phyloP scores from a whole-genome alignment of 2,797 vertebrate genomes.

The Amphiprion clarkii region DNA sequence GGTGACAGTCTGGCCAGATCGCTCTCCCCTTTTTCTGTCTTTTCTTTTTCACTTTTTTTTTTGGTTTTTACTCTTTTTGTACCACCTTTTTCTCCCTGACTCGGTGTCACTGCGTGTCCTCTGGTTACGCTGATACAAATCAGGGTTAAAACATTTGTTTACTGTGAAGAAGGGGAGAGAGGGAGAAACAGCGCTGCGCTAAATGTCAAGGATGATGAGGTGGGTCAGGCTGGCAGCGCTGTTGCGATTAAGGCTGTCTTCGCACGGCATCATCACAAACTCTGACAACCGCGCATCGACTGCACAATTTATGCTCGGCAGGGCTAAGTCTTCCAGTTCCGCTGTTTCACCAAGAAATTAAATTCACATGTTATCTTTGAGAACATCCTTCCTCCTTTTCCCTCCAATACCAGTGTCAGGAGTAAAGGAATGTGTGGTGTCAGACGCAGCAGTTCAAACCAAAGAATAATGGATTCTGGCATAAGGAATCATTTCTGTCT shows the following conservation, averaged over 20 bases:
- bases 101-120: slow-evolving; percentile 55
- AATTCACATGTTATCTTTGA: slow-evolving; percentile 72
- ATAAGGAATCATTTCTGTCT: slow-evolving; percentile 40
- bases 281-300: slow-evolving; percentile 62
- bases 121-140: slow-evolving; percentile 77
- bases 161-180: slow-evolving; percentile 44
- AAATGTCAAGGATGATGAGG: slow-evolving; percentile 87
- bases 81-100: slow-evolving; percentile 5
- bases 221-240: slow-evolving; percentile 73
- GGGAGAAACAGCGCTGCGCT: slow-evolving; percentile 53
- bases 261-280: slow-evolving; percentile 70
- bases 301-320: slow-evolving; percentile 64
- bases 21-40: slow-evolving; percentile 41
- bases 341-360: slow-evolving; percentile 71
- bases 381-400: slow-evolving; percentile 63
- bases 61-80: background rate
- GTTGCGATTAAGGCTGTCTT: slow-evolving; percentile 72
- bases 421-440: slow-evolving; percentile 51
- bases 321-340: slow-evolving; percentile 53
- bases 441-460: slow-evolving; percentile 47
- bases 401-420: slow-evolving; percentile 38
- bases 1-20: slow-evolving; percentile 69
- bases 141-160: slow-evolving; percentile 78
- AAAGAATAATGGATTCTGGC: slow-evolving; percentile 54
- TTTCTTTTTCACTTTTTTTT: slow-evolving; percentile 9